Evolutionary conservation across 2,888 invertebrate genomes (phyloP).

Genomic region (Operophtera brumata): DNA sequence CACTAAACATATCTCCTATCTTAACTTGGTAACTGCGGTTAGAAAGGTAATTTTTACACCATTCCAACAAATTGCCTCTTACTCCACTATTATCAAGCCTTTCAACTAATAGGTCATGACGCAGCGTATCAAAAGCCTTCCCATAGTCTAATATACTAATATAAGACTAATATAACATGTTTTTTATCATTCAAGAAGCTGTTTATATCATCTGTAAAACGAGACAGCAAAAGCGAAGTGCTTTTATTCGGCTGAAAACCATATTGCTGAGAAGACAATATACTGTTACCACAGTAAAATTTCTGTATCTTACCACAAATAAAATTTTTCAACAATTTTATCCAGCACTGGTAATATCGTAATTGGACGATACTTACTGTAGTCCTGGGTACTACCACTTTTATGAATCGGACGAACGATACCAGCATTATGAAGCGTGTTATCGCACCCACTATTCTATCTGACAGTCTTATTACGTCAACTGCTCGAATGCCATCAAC

Average conservation of each 20-base stretch:
- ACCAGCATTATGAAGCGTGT: neutral
- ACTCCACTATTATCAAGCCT: slow-evolving; percentile 1
- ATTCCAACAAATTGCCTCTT: neutral
- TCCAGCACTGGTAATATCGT: slow-evolving; percentile 7
- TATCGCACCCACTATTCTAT: slow-evolving; percentile 1
- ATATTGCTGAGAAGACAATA: neutral
- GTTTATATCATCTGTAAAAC: slow-evolving; percentile 5
- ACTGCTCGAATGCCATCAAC: slow-evolving; percentile 1
- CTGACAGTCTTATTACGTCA: neutral
- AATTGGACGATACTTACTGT: slow-evolving; percentile 7
- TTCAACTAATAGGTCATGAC: neutral
- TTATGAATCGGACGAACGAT: slow-evolving; percentile 11
- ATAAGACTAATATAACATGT: neutral
- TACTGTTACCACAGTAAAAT: neutral
- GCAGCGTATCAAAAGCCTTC: slow-evolving; percentile 8
- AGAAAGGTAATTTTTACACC: slow-evolving; percentile 1
- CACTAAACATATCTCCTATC: neutral
- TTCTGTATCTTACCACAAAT: neutral
- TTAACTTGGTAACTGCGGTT: neutral
- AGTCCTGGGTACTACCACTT: neutral
- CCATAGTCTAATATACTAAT: too few species aligned
- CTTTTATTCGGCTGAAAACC: slow-evolving; percentile 5
- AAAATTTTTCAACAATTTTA: slow-evolving; percentile 11
- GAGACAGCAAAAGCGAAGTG: slow-evolving; percentile 4
- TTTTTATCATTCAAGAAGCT: neutral